Evolutionary conservation across 2,797 vertebrate genomes (phyloP).

Genomic region (Cephalopachus bancanus): DNA sequence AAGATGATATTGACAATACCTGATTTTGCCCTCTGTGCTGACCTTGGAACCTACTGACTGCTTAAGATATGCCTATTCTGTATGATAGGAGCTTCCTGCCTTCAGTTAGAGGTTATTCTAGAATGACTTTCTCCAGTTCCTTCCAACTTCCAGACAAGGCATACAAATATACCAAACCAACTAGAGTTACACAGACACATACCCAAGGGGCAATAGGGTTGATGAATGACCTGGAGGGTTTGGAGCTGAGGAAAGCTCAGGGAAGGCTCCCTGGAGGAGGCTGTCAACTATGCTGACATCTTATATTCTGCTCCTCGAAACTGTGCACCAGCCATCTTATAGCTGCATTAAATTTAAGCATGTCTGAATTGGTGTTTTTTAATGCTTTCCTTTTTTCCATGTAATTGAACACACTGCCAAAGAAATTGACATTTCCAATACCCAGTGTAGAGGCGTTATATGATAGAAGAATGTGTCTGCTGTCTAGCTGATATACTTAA

Average conservation of each 20-base stretch:
- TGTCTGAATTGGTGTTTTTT: neutral
- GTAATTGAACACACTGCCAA: neutral
- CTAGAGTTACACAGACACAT: neutral
- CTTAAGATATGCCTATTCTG: neutral
- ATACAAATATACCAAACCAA: conserved; percentile 37
- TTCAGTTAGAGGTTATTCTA: neutral
- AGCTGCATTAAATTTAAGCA: neutral
- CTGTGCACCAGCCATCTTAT: neutral
- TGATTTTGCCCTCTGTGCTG: neutral
- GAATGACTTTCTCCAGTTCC: neutral
- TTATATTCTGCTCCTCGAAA: conserved; percentile 54
- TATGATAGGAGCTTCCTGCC: neutral
- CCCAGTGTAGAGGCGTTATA: neutral
- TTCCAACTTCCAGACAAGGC: neutral
- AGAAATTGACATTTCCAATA: conserved; percentile 9
- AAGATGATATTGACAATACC: neutral
- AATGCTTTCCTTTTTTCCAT: conserved; percentile 5
- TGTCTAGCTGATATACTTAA: conserved; percentile 18
- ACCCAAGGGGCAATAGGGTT: neutral
- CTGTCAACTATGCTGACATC: neutral
- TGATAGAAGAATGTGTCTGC: conserved; percentile 60
- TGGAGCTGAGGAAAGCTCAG: neutral
- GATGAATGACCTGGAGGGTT: neutral
- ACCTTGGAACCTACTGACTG: neutral
- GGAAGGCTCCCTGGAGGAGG: neutral